Evolutionary conservation across 2,888 invertebrate genomes (phyloP), one percentile per base, ranked within the genome.

Genomic region (Limulus polyphemus): DNA sequence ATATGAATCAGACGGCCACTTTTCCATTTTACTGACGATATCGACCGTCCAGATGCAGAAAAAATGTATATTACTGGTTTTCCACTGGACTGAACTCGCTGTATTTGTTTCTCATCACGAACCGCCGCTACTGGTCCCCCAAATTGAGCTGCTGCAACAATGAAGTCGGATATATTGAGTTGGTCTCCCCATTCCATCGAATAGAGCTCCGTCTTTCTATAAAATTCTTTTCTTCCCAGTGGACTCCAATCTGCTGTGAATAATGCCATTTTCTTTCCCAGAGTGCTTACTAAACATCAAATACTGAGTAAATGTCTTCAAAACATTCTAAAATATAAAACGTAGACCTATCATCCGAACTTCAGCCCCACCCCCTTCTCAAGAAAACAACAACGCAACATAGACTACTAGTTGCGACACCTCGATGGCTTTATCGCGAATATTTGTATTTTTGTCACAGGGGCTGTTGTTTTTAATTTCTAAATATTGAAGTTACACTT

Each of bases 71-170:
- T 87, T 47, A 88, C 81, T 1, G 91, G 88, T 74, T 90, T 90
- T 2, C 82, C 81, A 11, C 83, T 81, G 32, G 70, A 67, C 9
- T 87, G 81, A 69, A 86, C 85, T 16, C 87, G 84, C 14, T 73
- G 72, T 71, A 88, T 79, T 74, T 90, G 88, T 60, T 83, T 85
- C 55, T 87, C 83, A 78, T 95, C 88, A 69, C 90, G 81, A 60
- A 88, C 84, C 46, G 90, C 80, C 1, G 93, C 94, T 77, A 67
- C 84, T 0, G 94, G 93, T 1, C 97, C 97, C 55, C 94, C 95
- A 74, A 87, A 94, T 0, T 88, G 85, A 13, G 93, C 92, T 49
- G 86, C 87, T 60, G 86, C 84, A 0, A 90, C 83, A 59, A 86
- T 79, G 79, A 87, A 86, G 73, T 87, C 87, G 58, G 86, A 86